Evolutionary conservation across 1,140 invertebrate genomes (phyloP).

Genomic region (Bactericera cockerelli): DNA sequence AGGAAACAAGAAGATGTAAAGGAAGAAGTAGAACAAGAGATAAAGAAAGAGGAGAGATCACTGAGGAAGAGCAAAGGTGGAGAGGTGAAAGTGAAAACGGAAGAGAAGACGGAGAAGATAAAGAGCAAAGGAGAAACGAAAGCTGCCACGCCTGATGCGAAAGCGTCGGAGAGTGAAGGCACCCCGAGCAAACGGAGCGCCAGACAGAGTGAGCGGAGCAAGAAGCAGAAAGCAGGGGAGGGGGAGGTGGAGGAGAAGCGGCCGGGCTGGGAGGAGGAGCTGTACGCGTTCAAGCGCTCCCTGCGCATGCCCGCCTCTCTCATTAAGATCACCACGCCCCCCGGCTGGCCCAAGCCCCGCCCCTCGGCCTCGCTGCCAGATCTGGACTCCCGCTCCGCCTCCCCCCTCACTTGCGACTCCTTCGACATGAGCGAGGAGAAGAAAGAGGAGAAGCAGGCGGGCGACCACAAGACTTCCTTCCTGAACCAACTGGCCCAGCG

Average conservation of each 20-base stretch:
- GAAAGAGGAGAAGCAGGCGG: conserved; percentile 21
- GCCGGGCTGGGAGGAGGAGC: conserved; percentile 62
- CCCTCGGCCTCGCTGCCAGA: conserved; percentile 58
- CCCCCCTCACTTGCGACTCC: conserved; percentile 43
- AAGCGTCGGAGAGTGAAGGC: conserved; percentile 13
- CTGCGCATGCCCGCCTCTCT: conserved; percentile 57
- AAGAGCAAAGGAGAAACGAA: conserved; percentile 14
- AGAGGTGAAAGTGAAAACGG: conserved; percentile 11
- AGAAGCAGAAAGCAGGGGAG: conserved; percentile 18
- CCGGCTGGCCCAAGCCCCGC: conserved; percentile 18
- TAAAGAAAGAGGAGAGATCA: conserved; percentile 2
- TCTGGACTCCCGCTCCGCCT: conserved; percentile 46
- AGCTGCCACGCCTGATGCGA: conserved; percentile 11
- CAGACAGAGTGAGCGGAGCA: conserved; percentile 12
- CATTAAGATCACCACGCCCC: conserved; percentile 45
- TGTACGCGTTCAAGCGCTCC: conserved; percentile 63
- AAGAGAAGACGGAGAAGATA: background rate
- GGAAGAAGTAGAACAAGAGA: background rate
- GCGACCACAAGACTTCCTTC: conserved; percentile 38
- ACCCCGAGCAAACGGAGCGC: background rate
- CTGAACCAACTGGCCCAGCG: conserved; percentile 45
- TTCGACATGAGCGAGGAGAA: conserved; percentile 32
- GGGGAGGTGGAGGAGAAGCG: conserved; percentile 36
- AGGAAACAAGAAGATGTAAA: background rate
- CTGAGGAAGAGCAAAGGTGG: conserved; percentile 8